phyloP scores from a whole-genome alignment of 2,113 vertebrate species.

The Rostratula benghalensis region DNA sequence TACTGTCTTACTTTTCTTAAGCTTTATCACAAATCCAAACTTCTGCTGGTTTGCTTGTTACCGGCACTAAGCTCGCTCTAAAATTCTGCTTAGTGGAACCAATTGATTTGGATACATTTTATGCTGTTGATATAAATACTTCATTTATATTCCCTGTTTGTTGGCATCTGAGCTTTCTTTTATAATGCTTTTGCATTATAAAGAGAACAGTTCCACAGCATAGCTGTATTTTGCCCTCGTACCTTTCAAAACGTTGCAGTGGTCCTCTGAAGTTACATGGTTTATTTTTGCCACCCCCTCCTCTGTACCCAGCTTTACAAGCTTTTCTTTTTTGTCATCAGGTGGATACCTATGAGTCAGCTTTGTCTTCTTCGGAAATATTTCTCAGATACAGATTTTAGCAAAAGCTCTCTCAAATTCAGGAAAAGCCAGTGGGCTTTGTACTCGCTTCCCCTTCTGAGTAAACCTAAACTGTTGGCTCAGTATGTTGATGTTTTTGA shows the following conservation, averaged over 20 bases:
- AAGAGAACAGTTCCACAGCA: neutral
- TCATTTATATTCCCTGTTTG: neutral
- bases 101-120: neutral
- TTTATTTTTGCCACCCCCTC: neutral
- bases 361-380: neutral
- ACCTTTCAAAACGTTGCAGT: neutral
- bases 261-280: neutral
- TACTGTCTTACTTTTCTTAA: neutral
- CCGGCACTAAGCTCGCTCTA: neutral
- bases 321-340: neutral
- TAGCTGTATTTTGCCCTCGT: rapidly evolving
- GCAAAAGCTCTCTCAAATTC: neutral
- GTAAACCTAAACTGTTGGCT: neutral
- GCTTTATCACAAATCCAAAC: neutral
- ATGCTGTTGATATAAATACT: neutral
- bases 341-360: neutral
- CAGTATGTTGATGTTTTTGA: neutral
- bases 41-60: neutral
- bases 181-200: neutral
- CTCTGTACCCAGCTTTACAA: neutral
- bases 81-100: neutral
- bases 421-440: neutral
- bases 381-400: neutral
- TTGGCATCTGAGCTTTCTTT: neutral
- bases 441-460: neutral